These are phyloP conservation scores for Lates japonicus DNA, from an alignment of 2,797 vertebrate genomes.

Conservation along the genomic window DNA sequence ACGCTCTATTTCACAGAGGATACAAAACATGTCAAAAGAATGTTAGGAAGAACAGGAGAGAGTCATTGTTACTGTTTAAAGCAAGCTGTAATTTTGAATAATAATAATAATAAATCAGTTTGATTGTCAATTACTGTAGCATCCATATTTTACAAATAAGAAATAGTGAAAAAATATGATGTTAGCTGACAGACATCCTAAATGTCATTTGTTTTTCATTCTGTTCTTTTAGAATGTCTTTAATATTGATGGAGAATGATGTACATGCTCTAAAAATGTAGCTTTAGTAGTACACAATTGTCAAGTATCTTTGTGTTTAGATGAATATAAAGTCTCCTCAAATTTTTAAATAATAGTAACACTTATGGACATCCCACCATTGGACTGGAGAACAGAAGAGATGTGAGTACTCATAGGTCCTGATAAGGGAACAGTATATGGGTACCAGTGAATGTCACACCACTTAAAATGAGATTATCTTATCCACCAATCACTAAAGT, in stretches of 20 bases:
- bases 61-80: not conserved
- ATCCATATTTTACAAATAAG: too few species aligned
- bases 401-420: too few species aligned
- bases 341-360: not conserved
- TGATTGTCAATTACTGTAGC: not conserved
- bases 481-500: not conserved
- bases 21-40: not conserved
- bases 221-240: too few species aligned
- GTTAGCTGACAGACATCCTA: too few species aligned
- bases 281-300: not conserved
- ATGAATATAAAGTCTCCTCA: not conserved
- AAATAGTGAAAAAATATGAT: too few species aligned
- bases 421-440: too few species aligned
- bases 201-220: too few species aligned
- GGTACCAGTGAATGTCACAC: too few species aligned
- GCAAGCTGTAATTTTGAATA: not conserved
- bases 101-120: not conserved
- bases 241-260: too few species aligned
- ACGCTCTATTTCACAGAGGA: conserved; percentile 17
- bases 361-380: not conserved
- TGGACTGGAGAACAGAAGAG: too few species aligned
- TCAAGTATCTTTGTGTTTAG: not conserved
- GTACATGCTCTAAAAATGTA: too few species aligned
- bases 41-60: not conserved
- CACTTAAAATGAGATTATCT: not conserved